These are phyloP conservation scores for Mustela lutreola DNA, from an alignment of 2,113 vertebrate genomes.

Conservation along the genomic window DNA sequence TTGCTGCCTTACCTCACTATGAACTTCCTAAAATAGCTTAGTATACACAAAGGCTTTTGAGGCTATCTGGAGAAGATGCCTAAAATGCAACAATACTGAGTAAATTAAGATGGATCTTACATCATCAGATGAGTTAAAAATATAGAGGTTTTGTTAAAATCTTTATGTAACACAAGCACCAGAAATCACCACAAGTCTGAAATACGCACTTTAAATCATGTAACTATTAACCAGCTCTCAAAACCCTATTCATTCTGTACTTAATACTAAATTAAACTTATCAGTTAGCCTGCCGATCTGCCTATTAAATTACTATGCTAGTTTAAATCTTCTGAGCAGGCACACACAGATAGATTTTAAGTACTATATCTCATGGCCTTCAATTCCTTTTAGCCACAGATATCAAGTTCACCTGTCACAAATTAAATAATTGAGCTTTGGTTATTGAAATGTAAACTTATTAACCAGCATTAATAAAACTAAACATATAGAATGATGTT, in stretches of 20 bases:
- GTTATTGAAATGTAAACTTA: slow-evolving; percentile 75
- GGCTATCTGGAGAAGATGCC: slow-evolving; percentile 75
- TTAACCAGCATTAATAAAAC: slow-evolving; percentile 60
- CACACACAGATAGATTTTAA: slow-evolving; percentile 59
- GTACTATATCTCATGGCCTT: neutral
- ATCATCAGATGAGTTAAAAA: slow-evolving; percentile 80
- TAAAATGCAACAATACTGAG: slow-evolving; percentile 80
- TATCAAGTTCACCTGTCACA: slow-evolving; percentile 66
- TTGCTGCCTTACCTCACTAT: slow-evolving; percentile 71
- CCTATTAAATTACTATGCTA: slow-evolving; percentile 65
- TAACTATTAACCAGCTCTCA: slow-evolving; percentile 74
- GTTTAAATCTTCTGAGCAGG: slow-evolving; percentile 64
- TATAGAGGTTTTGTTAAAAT: slow-evolving; percentile 74
- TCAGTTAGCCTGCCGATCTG: slow-evolving; percentile 49
- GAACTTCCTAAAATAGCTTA: slow-evolving; percentile 82
- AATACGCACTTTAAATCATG: slow-evolving; percentile 77
- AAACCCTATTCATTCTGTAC: slow-evolving; percentile 65
- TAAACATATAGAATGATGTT: slow-evolving; percentile 59
- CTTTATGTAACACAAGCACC: slow-evolving; percentile 81
- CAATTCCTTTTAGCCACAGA: slow-evolving; percentile 52
- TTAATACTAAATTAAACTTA: slow-evolving; percentile 56
- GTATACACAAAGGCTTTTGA: slow-evolving; percentile 65
- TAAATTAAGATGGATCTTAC: slow-evolving; percentile 84
- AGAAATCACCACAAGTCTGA: slow-evolving; percentile 81
- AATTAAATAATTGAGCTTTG: slow-evolving; percentile 69